Evolutionary conservation across 2,797 vertebrate genomes (phyloP), one percentile per base, ranked within the genome.

Genomic region (Caiman crocodilus): DNA sequence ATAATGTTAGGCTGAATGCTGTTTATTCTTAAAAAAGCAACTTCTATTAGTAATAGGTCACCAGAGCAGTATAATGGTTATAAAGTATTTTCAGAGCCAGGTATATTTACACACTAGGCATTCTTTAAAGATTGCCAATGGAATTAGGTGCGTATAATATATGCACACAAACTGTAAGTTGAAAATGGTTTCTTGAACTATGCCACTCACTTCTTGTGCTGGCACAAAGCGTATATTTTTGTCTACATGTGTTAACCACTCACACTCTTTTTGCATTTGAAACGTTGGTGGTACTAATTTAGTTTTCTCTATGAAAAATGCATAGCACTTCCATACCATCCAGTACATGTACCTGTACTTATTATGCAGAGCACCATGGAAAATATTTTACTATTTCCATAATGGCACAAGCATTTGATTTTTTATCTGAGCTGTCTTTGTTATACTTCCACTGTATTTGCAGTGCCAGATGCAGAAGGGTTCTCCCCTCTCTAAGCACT

Each of bases 1-100:
- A 92, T 81, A 94, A 94, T 95, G 79, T 59, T 85, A 83, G 81
- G 14, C 90, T 59, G 78, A 90, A 79, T 60, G 25, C 50, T 84
- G 76, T 94, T 92, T 94, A 80, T 92, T 58, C 63, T 61, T 94
- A 92, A 88, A 74, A 88, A 85, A 92, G 75, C 30, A 94, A 89
- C 28, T 81, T 90, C 78, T 63, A 12, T 88, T 56, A 90, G 10
- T 65, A 85, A 91, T 90, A 84, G 28, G 71, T 94, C 76, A 94
- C 76, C 77, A 81, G 56, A 75, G 82, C 81, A 32, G 80, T 30
- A 63, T 85, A 75, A 63, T 76, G 35, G 59, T 26, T 92, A 84
- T 82, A 93, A 84, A 90, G 67, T 64, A 13, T 73, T 86, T 93
- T 91, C 55, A 92, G 88, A 83, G 42, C 12, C 42, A 94, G 84